Percentiles rank a stretch among this genome's conserved stretches.
Evolutionary conservation across 2,797 vertebrate species (phyloP).

Genomic region (Hippopotamyrus pictus): DNA sequence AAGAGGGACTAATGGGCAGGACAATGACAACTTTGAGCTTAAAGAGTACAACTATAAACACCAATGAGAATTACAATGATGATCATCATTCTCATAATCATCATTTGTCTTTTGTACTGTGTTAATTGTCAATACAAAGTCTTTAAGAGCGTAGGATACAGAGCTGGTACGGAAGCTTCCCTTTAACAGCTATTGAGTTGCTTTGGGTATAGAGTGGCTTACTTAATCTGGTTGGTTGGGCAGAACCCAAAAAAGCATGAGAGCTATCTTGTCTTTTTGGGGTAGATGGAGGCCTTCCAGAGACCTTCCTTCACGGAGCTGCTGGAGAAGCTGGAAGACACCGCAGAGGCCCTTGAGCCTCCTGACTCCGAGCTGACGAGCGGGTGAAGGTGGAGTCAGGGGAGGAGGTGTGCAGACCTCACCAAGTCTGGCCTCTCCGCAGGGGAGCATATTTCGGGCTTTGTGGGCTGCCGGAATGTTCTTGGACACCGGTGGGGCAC

Average conservation of each 20-base stretch:
- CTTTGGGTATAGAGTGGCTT: neutral
- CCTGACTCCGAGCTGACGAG: constrained; percentile 30
- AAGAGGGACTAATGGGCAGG: neutral
- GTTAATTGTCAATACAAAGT: neutral
- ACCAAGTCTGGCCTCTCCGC: neutral
- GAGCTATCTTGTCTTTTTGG: neutral
- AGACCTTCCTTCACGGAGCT: constrained; percentile 60
- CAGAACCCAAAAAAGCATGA: neutral
- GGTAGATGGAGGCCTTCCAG: constrained; percentile 61
- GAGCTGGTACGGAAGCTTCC: neutral
- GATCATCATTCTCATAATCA: neutral
- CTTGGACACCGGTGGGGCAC: neutral
- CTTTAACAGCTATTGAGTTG: neutral
- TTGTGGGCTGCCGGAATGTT: constrained; percentile 5
- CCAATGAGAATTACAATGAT: neutral
- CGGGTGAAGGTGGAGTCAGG: constrained; percentile 30
- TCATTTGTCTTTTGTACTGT: neutral
- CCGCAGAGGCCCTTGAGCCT: constrained; percentile 48
- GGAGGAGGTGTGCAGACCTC: neutral
- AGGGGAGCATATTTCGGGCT: neutral
- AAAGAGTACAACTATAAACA: neutral
- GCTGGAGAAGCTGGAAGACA: constrained; percentile 59
- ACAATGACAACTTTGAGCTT: neutral
- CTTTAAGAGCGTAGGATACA: neutral
- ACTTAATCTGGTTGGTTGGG: neutral